Base-by-base conservation (phyloP, 2,888 invertebrate species). In the Drosophila conformis region DNA sequence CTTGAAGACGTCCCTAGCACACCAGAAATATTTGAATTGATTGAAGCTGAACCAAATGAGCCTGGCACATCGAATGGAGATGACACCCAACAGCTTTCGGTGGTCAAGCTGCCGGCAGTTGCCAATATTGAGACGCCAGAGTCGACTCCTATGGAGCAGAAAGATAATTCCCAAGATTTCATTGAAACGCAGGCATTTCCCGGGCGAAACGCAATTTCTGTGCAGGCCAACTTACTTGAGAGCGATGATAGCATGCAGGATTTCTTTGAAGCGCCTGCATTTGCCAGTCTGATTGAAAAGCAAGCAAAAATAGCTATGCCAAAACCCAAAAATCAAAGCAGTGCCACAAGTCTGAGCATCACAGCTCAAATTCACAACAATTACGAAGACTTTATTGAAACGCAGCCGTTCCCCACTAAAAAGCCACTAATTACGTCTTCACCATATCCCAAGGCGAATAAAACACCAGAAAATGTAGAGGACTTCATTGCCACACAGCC, bases 21-120 rank as follows among this genome's bases (percentile, higher is more conserved):
- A 6, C 90, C 86, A 29, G 88, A 90, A 46, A 49, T 77, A 27
- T 73, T 82, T 27, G 83, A 85, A 46, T 21, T 67, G 31, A 51
- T 73, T 8, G 29, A 27, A 11, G 46, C 0, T 49, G 52, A 38
- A 21, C 10, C 31, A 13, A 49, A 49, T 31, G 46, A 62, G 0
- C 46, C 66, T 38, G 27, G 11, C 15, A 36, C 33, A 33, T 27
- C 60, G 18, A 21, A 35, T 31, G n/a, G n/a, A 42, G 33, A n/a
- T 53, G 52, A 48, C 21, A 38, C 33, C n/a, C 18, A 48, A 21
- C 58, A 64, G 58, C 63, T 67, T 67, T 52, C 54, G 21, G 54
- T 58, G 21, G 40, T 38, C 13, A 62, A 83, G 60, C 69, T 68
- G 15, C 33, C 63, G 21, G 48, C 49, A 42, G 65, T 54, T 49